phyloP scores from a whole-genome alignment of 2,113 vertebrate genomes.

The Xyrauchen texanus region DNA sequence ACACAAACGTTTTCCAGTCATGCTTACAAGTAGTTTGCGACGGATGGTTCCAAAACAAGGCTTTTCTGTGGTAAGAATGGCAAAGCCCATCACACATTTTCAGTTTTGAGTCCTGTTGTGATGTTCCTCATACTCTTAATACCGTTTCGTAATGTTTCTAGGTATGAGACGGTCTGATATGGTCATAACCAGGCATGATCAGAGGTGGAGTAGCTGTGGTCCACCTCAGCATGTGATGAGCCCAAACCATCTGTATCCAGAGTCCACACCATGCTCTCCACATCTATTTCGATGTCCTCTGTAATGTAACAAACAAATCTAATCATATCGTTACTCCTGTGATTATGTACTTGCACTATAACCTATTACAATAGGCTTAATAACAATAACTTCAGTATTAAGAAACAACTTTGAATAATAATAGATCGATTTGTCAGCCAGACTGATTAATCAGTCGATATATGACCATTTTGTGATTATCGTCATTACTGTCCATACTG shows the following conservation, averaged over 20 bases:
- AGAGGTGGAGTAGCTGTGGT: constrained; percentile 89
- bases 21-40: constrained; percentile 26
- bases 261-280: constrained; percentile 80
- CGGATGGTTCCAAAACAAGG: constrained; percentile 27
- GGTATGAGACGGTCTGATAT: not conserved
- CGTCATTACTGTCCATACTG: too few species aligned
- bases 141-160: constrained; percentile 54
- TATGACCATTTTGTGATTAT: too few species aligned
- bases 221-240: constrained; percentile 68
- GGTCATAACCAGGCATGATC: constrained; percentile 76
- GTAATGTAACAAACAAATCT: constrained; percentile 44
- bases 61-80: constrained; percentile 27
- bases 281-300: constrained; percentile 91
- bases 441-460: too few species aligned
- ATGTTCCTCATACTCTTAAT: not conserved
- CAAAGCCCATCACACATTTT: not conserved
- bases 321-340: too few species aligned
- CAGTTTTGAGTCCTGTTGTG: constrained; percentile 7
- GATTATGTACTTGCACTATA: too few species aligned
- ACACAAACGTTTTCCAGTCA: constrained; percentile 35
- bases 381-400: too few species aligned
- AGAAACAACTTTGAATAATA: too few species aligned
- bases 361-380: too few species aligned
- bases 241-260: constrained; percentile 75
- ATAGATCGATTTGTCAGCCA: too few species aligned